phyloP scores from a whole-genome alignment of 2,888 invertebrate genomes.

The Tetranychus piercei region DNA sequence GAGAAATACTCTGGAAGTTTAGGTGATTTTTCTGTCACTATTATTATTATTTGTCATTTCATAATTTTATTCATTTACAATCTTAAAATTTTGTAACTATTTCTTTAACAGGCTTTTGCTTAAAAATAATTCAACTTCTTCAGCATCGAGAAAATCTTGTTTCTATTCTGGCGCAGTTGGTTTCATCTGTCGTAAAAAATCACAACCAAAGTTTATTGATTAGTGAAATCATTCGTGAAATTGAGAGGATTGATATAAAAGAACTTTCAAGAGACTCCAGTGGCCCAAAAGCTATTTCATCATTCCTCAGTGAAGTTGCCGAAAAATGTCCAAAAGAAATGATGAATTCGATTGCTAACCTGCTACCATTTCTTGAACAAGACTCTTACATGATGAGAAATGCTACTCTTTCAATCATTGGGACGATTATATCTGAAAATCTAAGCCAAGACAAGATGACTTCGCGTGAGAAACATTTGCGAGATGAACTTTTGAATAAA shows the following conservation, averaged over 20 bases:
- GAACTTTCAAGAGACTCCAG: slow-evolving; percentile 38
- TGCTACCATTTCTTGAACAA: slow-evolving; percentile 43
- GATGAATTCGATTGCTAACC: slow-evolving; percentile 42
- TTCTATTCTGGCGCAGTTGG: slow-evolving; percentile 47
- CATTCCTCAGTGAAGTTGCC: slow-evolving; percentile 46
- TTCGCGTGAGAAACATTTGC: slow-evolving; percentile 45
- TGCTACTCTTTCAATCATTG: slow-evolving; percentile 62
- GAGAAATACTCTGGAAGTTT: slow-evolving; percentile 13
- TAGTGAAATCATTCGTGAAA: slow-evolving; percentile 47
- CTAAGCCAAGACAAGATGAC: slow-evolving; percentile 52
- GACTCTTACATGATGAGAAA: slow-evolving; percentile 48
- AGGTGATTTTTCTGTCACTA: neutral
- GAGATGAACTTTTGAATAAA: slow-evolving; percentile 60
- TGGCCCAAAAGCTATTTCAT: slow-evolving; percentile 35
- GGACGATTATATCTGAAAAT: slow-evolving; percentile 50
- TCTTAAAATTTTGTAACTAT: no score
- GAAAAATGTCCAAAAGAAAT: slow-evolving; percentile 44
- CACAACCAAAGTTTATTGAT: slow-evolving; percentile 50
- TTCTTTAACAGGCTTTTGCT: slow-evolving; percentile 2
- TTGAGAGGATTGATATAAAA: slow-evolving; percentile 47
- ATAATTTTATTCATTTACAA: no score
- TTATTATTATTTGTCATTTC: neutral
- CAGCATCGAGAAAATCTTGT: slow-evolving; percentile 56
- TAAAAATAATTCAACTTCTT: slow-evolving; percentile 43
- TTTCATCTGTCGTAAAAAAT: slow-evolving; percentile 48